phyloP scores from a whole-genome alignment of 2,888 invertebrate genomes.

The Oxyscelio sp. region DNA sequence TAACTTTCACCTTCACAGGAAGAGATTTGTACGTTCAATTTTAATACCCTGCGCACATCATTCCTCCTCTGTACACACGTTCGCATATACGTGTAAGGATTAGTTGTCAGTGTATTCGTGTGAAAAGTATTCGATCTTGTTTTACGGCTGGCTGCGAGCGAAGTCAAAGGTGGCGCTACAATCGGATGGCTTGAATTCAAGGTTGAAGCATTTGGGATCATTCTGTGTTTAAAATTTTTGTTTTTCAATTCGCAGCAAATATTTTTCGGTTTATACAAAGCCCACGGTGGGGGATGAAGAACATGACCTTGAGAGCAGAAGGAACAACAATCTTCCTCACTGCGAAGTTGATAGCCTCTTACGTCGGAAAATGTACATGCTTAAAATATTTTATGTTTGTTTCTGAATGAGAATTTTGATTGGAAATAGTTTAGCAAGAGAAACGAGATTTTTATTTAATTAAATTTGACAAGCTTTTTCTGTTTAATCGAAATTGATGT shows the following conservation, averaged over 20 bases:
- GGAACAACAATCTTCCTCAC: constrained; percentile 33
- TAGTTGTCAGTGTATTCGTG: neutral
- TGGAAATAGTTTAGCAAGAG: too few relatives aligned
- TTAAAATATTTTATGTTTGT: constrained; percentile 30
- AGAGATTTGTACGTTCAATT: neutral
- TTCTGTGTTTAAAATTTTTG: neutral
- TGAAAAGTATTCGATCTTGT: constrained; percentile 1
- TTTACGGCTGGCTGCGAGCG: neutral
- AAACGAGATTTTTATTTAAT: too few relatives aligned
- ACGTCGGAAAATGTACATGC: neutral
- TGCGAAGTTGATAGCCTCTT: constrained; percentile 2
- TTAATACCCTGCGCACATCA: neutral
- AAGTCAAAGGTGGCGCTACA: neutral
- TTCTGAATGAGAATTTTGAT: too few relatives aligned
- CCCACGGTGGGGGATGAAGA: constrained; percentile 12
- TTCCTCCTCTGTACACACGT: neutral
- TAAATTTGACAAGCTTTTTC: too few relatives aligned
- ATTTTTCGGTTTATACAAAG: neutral
- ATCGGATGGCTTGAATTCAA: neutral
- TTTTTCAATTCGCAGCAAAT: neutral
- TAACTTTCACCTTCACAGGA: neutral
- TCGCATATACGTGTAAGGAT: neutral
- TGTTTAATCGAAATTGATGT: too few relatives aligned
- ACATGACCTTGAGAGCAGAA: constrained; percentile 35
- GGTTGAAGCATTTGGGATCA: neutral